Evolutionary conservation across 2,797 vertebrate genomes (phyloP).

Genomic region (Chelmon rostratus): DNA sequence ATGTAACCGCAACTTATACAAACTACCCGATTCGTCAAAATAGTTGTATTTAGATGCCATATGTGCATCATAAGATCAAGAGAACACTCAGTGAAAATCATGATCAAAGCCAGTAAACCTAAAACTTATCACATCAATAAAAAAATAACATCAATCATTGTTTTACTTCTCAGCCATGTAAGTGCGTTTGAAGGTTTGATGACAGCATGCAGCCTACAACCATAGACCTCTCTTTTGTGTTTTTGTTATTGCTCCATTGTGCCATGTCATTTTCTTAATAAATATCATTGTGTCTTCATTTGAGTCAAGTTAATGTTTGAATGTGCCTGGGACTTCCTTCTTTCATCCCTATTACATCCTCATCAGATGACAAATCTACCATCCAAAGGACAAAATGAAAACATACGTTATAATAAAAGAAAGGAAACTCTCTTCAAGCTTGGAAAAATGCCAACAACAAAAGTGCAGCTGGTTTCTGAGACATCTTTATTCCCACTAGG

Average conservation of each 20-base stretch:
- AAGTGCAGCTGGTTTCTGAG: not conserved
- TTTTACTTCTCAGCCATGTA: not conserved
- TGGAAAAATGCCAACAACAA: constrained; percentile 19
- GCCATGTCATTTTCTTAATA: not conserved
- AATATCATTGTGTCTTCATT: not conserved
- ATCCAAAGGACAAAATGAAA: constrained; percentile 1
- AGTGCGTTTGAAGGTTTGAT: not conserved
- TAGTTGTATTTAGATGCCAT: not conserved
- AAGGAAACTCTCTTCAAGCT: not conserved
- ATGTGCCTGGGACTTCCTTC: not conserved
- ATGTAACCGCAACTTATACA: not conserved
- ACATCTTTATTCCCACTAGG: not conserved
- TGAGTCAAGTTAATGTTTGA: not conserved
- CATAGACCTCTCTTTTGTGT: rapidly evolving
- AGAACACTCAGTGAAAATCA: not conserved
- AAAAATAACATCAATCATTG: constrained; percentile 9
- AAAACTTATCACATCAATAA: not conserved
- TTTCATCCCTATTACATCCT: not conserved
- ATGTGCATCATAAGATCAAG: constrained; percentile 21
- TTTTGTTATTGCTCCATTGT: not conserved
- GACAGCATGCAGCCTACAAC: not conserved
- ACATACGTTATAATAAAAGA: not conserved
- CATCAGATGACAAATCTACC: not conserved
- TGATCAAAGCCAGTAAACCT: constrained; percentile 16
- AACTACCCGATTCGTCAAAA: not conserved